A percentile compares a stretch with the other conserved stretches of the same genome.
Conservation (phyloP, 1,140 invertebrate species). For the Caenorhabditis remanei region DNA sequence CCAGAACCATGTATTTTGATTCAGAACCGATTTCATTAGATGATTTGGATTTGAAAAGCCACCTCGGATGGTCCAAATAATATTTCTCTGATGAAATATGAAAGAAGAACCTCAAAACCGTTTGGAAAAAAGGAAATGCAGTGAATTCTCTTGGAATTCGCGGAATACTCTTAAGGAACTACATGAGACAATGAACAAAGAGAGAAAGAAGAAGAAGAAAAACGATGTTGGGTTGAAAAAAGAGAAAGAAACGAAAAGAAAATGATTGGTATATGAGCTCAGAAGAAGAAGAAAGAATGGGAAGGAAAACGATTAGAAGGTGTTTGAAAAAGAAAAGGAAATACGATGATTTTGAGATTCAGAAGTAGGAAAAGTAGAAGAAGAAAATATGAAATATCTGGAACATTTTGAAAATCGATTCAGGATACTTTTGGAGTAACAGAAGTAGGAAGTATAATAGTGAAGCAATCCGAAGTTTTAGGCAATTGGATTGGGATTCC, state of each 20-base stretch:
- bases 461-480: not conserved
- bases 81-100: no score
- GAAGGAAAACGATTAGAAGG: slow-evolving; percentile 22
- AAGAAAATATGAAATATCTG: no score
- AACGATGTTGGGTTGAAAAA: not conserved
- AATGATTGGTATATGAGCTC: not conserved
- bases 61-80: no score
- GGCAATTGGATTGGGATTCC: not conserved
- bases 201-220: not conserved
- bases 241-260: not conserved
- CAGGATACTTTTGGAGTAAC: no score
- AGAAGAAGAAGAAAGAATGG: not conserved
- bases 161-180: no score
- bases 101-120: not conserved
- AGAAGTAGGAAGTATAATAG: no score
- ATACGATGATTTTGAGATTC: not conserved
- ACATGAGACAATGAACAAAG: slow-evolving; percentile 19
- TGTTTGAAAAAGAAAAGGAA: not conserved
- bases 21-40: no score
- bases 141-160: no score
- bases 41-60: no score
- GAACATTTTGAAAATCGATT: no score
- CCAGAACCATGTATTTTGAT: no score
- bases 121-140: no score
- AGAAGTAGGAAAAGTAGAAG: not conserved